A percentile compares a stretch with the other conserved stretches of the same genome.
Evolutionary conservation across 2,113 vertebrate genomes (phyloP).

Genomic region (Clupea harengus): DNA sequence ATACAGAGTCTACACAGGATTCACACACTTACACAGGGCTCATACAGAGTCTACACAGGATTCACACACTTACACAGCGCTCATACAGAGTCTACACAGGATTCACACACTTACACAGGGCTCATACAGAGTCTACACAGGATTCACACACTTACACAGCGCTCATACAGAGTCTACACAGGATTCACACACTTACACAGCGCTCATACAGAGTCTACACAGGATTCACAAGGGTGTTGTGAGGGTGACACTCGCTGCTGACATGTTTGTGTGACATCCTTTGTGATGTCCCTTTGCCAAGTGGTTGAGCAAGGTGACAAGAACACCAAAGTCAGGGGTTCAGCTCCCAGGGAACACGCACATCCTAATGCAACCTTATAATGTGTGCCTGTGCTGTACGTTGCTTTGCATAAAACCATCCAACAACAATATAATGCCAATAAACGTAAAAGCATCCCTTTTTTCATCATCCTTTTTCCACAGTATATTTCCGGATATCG

Average conservation of each 20-base stretch:
- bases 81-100: background rate
- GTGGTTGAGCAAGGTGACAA: background rate
- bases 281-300: too few relatives aligned
- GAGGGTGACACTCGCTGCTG: background rate
- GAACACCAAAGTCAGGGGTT: background rate
- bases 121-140: background rate
- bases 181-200: too few relatives aligned
- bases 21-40: background rate
- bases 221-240: background rate
- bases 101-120: background rate
- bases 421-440: background rate
- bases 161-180: too few relatives aligned
- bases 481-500: background rate
- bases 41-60: background rate
- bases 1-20: background rate
- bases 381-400: background rate
- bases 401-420: background rate
- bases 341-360: background rate
- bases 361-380: background rate
- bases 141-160: too few relatives aligned
- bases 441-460: background rate
- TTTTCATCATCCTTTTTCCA: background rate
- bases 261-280: background rate
- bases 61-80: background rate
- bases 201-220: too few relatives aligned